Conservation (phyloP, 2,797 vertebrate species). For the Hemibagrus guttatus region DNA sequence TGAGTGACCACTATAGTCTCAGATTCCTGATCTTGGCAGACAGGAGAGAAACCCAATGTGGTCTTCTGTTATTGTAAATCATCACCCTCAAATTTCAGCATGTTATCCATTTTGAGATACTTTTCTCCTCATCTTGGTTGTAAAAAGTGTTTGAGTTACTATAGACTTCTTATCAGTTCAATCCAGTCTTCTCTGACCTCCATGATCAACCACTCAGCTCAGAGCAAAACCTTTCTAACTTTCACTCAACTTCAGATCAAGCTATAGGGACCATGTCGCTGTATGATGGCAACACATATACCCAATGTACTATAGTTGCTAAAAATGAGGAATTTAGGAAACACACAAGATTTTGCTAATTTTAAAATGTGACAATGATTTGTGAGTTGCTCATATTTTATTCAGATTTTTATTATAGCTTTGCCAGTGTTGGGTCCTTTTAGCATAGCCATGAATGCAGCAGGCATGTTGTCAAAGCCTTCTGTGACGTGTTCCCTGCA, state of each 20-base stretch:
- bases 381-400: background rate
- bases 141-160: background rate
- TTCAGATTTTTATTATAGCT: constrained; percentile 68
- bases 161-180: background rate
- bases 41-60: background rate
- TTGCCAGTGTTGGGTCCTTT: constrained; percentile 78
- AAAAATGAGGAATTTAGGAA: background rate
- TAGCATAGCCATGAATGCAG: constrained; percentile 76
- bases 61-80: background rate
- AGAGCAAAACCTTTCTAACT: background rate
- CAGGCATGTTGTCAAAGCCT: constrained; percentile 79
- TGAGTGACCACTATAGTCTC: background rate
- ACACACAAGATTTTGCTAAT: background rate
- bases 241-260: background rate
- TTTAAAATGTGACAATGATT: background rate
- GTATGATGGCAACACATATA: background rate
- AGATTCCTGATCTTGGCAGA: background rate
- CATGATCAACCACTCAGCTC: background rate
- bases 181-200: background rate
- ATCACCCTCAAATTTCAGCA: background rate
- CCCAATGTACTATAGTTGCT: background rate
- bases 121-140: background rate
- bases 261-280: background rate
- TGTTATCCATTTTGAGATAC: background rate
- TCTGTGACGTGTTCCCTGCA: constrained; percentile 68